phyloP scores from a whole-genome alignment of 2,888 invertebrate genomes.

The Labia minor region DNA sequence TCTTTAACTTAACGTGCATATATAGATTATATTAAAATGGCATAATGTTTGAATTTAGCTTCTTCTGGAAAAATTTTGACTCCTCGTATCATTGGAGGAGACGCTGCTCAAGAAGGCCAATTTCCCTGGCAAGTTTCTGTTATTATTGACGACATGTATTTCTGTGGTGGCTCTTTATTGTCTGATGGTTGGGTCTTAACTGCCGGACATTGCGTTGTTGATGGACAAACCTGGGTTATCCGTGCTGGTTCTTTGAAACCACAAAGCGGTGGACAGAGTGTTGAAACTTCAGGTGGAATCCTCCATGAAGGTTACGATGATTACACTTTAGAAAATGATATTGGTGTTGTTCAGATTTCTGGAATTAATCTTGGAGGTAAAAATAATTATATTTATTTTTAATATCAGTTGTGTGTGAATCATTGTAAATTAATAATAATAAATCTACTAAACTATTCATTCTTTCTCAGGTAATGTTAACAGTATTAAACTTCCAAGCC shows the following conservation, averaged over 20 bases:
- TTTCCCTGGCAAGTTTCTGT: background rate
- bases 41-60: background rate
- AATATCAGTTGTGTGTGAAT: too few species aligned
- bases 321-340: background rate
- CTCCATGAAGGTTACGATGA: background rate
- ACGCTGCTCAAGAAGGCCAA: background rate
- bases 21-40: too few species aligned
- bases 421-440: background rate
- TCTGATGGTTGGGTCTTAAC: slow-evolving; percentile 17
- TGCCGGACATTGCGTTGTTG: slow-evolving; percentile 15
- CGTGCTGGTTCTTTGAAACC: background rate
- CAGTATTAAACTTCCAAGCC: background rate
- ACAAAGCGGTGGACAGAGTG: background rate
- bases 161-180: slow-evolving; percentile 19
- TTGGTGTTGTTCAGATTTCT: background rate
- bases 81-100: background rate
- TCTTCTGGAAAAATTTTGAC: background rate
- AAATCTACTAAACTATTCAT: background rate
- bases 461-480: background rate
- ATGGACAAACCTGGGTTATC: background rate
- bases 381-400: too few species aligned
- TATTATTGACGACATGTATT: background rate
- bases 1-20: too few species aligned
- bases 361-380: too few species aligned
- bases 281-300: background rate